Conservation (phyloP, 53 echinoderm and acorn worm genomes). For the Pentamera pediparva region DNA sequence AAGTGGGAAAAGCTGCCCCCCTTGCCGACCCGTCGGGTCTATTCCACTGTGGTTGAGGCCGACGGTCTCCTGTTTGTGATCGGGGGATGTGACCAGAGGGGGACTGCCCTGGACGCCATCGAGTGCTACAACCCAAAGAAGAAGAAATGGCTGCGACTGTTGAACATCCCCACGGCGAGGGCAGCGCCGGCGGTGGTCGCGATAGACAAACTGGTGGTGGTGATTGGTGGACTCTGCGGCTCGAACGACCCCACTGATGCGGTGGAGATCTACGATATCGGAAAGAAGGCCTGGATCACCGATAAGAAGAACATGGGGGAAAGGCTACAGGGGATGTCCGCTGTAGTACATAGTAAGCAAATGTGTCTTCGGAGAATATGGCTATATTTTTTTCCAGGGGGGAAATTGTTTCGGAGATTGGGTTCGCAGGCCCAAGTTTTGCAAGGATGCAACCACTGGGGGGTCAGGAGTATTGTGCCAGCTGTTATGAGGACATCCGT, state of each 20-base stretch:
- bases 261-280: constrained; percentile 78
- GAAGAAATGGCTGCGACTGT: constrained; percentile 83
- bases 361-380: no score
- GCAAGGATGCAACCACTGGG: no score
- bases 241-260: constrained; percentile 63
- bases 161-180: constrained; percentile 69
- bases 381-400: no score
- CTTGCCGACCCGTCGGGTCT: constrained; percentile 76
- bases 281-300: constrained; percentile 70
- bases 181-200: constrained; percentile 70
- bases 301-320: constrained; percentile 71
- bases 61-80: constrained; percentile 75
- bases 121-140: constrained; percentile 84
- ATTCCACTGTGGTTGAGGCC: constrained; percentile 60
- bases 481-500: no score
- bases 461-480: no score
- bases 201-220: constrained; percentile 56
- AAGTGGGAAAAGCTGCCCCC: constrained; percentile 76
- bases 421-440: no score
- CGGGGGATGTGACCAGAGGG: constrained; percentile 75
- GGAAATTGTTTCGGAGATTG: no score
- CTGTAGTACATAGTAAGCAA: constrained; percentile 82
- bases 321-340: constrained; percentile 69
- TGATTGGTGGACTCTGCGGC: constrained; percentile 75
- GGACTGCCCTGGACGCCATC: constrained; percentile 81